Evolutionary conservation across 2,888 invertebrate genomes (phyloP), one percentile per base, ranked within the genome.

Genomic region (Tipula unca): DNA sequence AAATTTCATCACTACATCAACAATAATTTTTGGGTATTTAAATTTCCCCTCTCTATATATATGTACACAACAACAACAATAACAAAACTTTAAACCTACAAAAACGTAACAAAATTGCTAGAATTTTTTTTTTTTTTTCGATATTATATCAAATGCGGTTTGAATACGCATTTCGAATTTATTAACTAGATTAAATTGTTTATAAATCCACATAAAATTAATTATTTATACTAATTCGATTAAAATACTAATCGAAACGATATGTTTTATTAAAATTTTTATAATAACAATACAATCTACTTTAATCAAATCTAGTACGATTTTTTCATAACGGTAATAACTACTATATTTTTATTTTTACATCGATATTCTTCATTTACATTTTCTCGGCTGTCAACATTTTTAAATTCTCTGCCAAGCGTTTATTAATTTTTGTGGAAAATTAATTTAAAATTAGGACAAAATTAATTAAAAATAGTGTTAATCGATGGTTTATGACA

Each of bases 261-360:
- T 69, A 4, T 20, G 8, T 20, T 25, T 13, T 25, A 25, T 25
- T 69, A 20, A 69, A 69, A 10, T 25, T 69, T 13, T 1, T 20
- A 83, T 32, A n/a, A 83, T 32, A 83, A 83, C 83, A 83, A 83
- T 32, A 35, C 83, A 32, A 83, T 83, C 83, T 83, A 32, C 83
- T 14, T 83, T 14, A 83, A n/a, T 32, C 1, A 17, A n/a, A 17
- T 83, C 83, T 83, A 83, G 83, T 83, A 83, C 83, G 10, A 14
- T 83, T 83, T 35, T 29, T 82, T 83, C 5, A 83, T 83, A 83
- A 83, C 83, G 83, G 83, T 83, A 83, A 82, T 83, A 32, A 32
- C 83, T 83, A 29, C 83, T 32, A 32, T 83, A 83, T 83, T 83
- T 83, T 83, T 83, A 32, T 83, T 83, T 32, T 29, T 17, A 83